Evolutionary conservation across 2,888 invertebrate genomes (phyloP).

Genomic region (Plutella xylostella): DNA sequence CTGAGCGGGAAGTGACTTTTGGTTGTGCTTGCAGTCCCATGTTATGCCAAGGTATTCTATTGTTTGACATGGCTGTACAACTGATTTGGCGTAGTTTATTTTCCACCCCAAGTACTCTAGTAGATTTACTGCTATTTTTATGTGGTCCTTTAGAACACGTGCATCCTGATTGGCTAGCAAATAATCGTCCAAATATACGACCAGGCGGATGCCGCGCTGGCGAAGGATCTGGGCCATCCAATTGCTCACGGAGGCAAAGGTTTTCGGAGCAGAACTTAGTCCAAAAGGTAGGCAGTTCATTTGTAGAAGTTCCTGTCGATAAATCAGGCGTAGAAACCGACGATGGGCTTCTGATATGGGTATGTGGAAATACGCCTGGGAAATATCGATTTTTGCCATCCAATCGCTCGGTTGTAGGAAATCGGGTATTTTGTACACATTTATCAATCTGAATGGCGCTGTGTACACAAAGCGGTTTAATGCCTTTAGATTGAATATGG

Average conservation of each 20-base stretch:
- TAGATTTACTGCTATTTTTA: slow-evolving; percentile 1
- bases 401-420: slow-evolving; percentile 22
- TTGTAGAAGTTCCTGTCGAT: slow-evolving; percentile 13
- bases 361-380: slow-evolving; percentile 22
- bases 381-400: slow-evolving; percentile 21
- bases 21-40: slow-evolving; percentile 16
- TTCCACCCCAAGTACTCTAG: slow-evolving; percentile 14
- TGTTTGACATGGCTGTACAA: slow-evolving; percentile 9
- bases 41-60: slow-evolving; percentile 15
- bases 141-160: slow-evolving; percentile 10
- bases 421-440: slow-evolving; percentile 18
- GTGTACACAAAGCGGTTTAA: slow-evolving; percentile 19
- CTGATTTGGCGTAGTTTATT: slow-evolving; percentile 16
- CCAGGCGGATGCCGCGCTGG: slow-evolving; percentile 15
- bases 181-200: slow-evolving; percentile 20
- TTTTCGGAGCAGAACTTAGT: slow-evolving; percentile 22
- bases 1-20: slow-evolving; percentile 12
- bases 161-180: slow-evolving; percentile 15
- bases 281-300: slow-evolving; percentile 27
- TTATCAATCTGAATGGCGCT: slow-evolving; percentile 19
- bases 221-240: slow-evolving; percentile 19
- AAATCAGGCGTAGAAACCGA: slow-evolving; percentile 19
- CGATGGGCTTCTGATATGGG: slow-evolving; percentile 15
- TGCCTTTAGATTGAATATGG: slow-evolving; percentile 21
- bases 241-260: slow-evolving; percentile 18